Conservation (phyloP, 2,797 vertebrate genomes). For the Darevskia mixta region DNA sequence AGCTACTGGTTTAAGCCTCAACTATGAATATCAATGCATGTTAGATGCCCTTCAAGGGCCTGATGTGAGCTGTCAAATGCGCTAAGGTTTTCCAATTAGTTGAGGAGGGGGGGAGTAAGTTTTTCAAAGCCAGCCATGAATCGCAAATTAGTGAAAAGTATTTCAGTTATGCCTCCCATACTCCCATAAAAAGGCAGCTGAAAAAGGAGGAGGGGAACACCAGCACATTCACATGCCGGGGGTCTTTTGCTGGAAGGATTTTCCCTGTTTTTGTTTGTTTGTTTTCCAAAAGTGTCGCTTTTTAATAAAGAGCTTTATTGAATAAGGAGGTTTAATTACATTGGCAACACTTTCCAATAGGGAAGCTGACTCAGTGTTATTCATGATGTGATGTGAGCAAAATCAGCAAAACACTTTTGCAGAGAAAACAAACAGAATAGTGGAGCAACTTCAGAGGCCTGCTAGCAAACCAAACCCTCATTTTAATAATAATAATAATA, state of each 20-base stretch:
- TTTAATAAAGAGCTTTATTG: background rate
- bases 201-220: background rate
- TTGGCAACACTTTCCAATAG: conserved; percentile 38
- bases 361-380: conserved; percentile 51
- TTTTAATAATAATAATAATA: background rate
- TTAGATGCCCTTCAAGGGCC: background rate
- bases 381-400: conserved; percentile 4
- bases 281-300: background rate
- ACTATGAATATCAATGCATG: rapidly evolving
- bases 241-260: conserved; percentile 11
- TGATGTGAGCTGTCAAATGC: background rate
- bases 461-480: conserved; percentile 29
- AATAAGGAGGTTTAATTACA: conserved; percentile 48
- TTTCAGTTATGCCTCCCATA: background rate
- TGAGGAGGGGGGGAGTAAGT: background rate
- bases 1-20: background rate
- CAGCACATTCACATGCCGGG: background rate
- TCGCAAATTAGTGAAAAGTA: background rate
- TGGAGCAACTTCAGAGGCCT: conserved; percentile 2
- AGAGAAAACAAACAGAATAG: conserved; percentile 43
- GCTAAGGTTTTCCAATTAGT: background rate
- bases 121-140: background rate
- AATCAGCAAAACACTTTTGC: conserved; percentile 53
- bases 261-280: conserved; percentile 24
- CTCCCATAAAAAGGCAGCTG: conserved; percentile 4